Evolutionary conservation across 2,113 vertebrate species (phyloP).

Genomic region (Micromys minutus): DNA sequence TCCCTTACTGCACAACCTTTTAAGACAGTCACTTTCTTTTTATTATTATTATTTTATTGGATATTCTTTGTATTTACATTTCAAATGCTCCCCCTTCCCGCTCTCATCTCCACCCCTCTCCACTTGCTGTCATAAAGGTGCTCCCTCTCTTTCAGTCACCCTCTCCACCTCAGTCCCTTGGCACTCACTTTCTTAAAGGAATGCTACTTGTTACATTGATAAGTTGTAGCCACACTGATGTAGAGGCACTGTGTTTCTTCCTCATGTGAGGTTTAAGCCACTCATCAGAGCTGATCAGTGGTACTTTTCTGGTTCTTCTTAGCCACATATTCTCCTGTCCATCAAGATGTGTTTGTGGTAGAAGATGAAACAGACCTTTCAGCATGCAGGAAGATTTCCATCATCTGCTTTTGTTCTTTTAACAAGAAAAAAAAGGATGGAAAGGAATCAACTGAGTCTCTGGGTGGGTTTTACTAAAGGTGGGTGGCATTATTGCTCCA

Average conservation of each 20-base stretch:
- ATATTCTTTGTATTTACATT: too few species aligned
- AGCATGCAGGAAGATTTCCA: conserved; percentile 60
- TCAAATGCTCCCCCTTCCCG: too few species aligned
- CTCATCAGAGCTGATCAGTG: not conserved
- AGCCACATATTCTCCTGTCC: not conserved
- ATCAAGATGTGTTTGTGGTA: conserved; percentile 19
- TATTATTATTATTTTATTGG: too few species aligned
- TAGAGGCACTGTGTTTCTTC: rapidly evolving
- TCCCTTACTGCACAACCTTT: not conserved
- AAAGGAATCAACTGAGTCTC: conserved; percentile 35
- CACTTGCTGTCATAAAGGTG: too few species aligned
- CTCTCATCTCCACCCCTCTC: too few species aligned
- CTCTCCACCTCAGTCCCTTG: too few species aligned
- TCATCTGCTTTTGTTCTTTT: conserved; percentile 49
- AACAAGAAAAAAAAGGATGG: conserved; percentile 13
- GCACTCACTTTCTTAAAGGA: not conserved
- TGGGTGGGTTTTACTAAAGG: not conserved
- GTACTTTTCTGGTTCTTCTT: not conserved
- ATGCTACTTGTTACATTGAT: not conserved
- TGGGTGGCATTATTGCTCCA: not conserved
- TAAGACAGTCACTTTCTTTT: not conserved
- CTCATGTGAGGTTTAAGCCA: not conserved
- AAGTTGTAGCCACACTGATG: not conserved
- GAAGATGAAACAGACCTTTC: conserved; percentile 29
- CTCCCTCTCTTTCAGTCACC: too few species aligned